phyloP scores from a whole-genome alignment of 2,888 invertebrate genomes.

The Lasius fuliginosus region DNA sequence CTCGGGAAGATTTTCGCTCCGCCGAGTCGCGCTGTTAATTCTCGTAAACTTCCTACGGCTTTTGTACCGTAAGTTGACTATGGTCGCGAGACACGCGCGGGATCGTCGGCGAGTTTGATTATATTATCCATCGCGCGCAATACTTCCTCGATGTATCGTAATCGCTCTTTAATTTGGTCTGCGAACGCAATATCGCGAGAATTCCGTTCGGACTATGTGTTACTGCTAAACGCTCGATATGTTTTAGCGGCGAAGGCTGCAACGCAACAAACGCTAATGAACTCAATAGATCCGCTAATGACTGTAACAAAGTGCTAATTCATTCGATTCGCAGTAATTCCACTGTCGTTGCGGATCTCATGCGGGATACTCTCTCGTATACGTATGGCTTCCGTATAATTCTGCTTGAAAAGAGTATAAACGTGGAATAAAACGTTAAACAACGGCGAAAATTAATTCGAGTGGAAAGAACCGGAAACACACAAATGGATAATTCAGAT shows the following conservation, averaged over 20 bases:
- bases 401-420: not conserved
- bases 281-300: conserved; percentile 42
- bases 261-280: conserved; percentile 36
- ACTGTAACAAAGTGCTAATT: conserved; percentile 44
- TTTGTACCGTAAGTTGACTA: conserved; percentile 12
- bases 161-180: conserved; percentile 24
- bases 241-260: conserved; percentile 14
- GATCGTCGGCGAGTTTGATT: conserved; percentile 24
- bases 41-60: conserved; percentile 24
- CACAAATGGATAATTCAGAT: not conserved
- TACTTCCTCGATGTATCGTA: not conserved
- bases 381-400: not conserved
- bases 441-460: not conserved
- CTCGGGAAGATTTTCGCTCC: conserved; percentile 42
- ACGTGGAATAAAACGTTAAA: not conserved
- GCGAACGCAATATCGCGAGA: conserved; percentile 1
- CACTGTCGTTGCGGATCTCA: conserved; percentile 16
- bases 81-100: not conserved
- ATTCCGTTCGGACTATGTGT: not conserved
- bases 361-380: not conserved
- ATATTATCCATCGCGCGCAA: conserved; percentile 7
- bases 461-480: not conserved
- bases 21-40: conserved; percentile 53
- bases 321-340: conserved; percentile 39
- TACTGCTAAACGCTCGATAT: not conserved